Evolutionary conservation across 92 coral and sea anemone species (phyloP), one percentile per base, ranked within the genome.

Genomic region (Umimayanthus chanpuru): DNA sequence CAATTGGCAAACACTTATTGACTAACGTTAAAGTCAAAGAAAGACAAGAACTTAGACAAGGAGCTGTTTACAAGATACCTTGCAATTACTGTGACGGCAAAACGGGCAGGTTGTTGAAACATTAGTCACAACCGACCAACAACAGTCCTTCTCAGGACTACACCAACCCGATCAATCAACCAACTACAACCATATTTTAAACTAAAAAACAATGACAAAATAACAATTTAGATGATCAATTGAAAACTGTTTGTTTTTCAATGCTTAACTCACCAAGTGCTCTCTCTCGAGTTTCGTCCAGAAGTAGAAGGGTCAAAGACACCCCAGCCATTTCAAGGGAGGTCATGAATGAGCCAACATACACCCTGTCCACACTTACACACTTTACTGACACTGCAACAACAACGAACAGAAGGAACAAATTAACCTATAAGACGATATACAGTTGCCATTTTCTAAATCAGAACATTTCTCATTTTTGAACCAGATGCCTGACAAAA

Each of bases 321-420:
- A 97, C 95, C 20, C 99, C 99, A 4, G 97, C 99, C 99, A 96
- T 96, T 72, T 95, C 98, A 77, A 96, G 88, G 39, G 99, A 96
- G 32, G 99, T 95, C 99, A 96, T 96, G 23, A 96, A 92, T 68
- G 96, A 85, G 68, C 98, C 99, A 83, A 87, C 90, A 77, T 92
- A 94, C 55, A 96, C 96, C 74, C 99, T 91, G 88, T 95, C 96
- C 47, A 96, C 97, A 66, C 55, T 73, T 11, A 92, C 94, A 15
- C 90, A 93, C 73, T 93, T 93, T 74, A 50, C 90, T 76, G 73
- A 80, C 41, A 90, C 98, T 96, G 58, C 56, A 32, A 85, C 56
- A 36, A 25, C 32, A 65, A 53, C 18, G 18, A 53, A 53, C 29
- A 76, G 21, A 20, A 14, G 21, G 20, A 77, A n/a, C 41, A 76